phyloP scores from a whole-genome alignment of 1,140 invertebrate genomes.

The Trachelipus rathkii region DNA sequence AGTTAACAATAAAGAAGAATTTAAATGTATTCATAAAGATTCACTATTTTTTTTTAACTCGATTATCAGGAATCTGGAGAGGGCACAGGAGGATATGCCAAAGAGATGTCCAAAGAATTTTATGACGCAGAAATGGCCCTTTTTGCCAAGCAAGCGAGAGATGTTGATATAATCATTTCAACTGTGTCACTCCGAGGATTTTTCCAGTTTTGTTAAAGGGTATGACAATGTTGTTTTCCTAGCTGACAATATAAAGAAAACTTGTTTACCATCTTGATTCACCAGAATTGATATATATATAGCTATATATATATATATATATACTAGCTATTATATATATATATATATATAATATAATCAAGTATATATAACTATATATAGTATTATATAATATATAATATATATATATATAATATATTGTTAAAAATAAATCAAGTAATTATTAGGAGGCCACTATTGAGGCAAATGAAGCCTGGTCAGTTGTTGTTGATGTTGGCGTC shows the following conservation, averaged over 20 bases:
- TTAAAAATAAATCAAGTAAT: too few species aligned
- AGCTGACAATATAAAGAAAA: too few species aligned
- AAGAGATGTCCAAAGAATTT: constrained; percentile 86
- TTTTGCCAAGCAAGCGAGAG: constrained; percentile 77
- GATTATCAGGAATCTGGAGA: constrained; percentile 75
- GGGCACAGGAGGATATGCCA: constrained; percentile 78
- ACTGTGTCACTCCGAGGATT: constrained; percentile 81
- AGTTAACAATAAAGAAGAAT: too few species aligned
- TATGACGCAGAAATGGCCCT: constrained; percentile 79
- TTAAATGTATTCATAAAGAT: too few species aligned
- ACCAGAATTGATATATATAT: too few species aligned
- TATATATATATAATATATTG: too few species aligned
- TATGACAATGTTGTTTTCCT: constrained; percentile 49
- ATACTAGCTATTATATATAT: too few species aligned
- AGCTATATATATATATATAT: too few species aligned
- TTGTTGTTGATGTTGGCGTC: constrained; percentile 84
- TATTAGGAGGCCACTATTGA: constrained; percentile 80
- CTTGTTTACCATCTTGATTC: too few species aligned
- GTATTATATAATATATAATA: too few species aligned
- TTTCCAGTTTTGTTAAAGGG: constrained; percentile 79
- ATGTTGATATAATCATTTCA: constrained; percentile 75
- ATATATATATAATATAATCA: too few species aligned
- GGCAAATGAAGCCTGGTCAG: constrained; percentile 80
- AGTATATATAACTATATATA: too few species aligned
- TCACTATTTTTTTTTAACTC: neutral